Conservation (phyloP, 2,113 vertebrate species). For the Eptatretus burgeri region DNA sequence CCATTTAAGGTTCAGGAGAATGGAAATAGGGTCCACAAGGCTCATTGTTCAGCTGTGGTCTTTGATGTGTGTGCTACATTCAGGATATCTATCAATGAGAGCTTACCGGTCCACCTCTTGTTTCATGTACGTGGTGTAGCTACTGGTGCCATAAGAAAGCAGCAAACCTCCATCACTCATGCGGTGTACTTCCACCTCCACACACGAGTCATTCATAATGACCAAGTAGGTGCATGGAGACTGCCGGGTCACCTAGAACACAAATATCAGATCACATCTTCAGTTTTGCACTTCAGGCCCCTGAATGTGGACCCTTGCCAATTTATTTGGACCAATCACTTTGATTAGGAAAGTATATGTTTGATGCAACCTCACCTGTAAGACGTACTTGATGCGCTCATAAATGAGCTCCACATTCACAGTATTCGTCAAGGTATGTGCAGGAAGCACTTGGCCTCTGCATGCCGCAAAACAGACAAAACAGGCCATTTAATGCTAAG, state of each 20-base stretch:
- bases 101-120: constrained; percentile 73
- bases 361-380: constrained; percentile 25
- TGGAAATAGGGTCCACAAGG: too few species aligned
- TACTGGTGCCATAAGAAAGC: constrained; percentile 80
- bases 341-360: not conserved
- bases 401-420: constrained; percentile 88
- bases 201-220: constrained; percentile 59
- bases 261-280: not conserved
- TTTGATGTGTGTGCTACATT: too few species aligned
- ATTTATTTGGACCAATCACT: not conserved
- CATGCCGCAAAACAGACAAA: constrained; percentile 11
- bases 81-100: too few species aligned
- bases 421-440: constrained; percentile 71
- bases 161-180: constrained; percentile 74
- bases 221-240: constrained; percentile 88
- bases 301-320: not conserved
- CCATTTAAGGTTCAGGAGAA: too few species aligned
- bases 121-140: constrained; percentile 98
- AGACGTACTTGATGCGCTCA: constrained; percentile 59
- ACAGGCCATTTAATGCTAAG: not conserved
- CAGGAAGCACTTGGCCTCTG: constrained; percentile 76
- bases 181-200: constrained; percentile 72
- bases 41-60: too few species aligned
- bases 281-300: not conserved
- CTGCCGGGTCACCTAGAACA: constrained; percentile 48